phyloP scores from a whole-genome alignment of 2,797 vertebrate species.

The Orientallactaga sibirica region DNA sequence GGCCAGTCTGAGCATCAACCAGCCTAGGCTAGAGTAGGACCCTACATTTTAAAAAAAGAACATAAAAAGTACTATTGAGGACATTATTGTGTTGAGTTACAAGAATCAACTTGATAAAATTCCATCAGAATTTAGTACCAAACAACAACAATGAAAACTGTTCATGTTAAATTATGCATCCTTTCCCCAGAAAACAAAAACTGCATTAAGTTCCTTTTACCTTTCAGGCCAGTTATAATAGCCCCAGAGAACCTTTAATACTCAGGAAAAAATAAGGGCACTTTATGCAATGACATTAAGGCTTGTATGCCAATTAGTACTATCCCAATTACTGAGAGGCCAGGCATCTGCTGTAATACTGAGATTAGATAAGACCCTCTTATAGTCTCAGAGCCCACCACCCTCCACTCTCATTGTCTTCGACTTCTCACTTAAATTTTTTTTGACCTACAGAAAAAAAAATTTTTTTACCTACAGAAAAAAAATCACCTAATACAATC shows the following conservation, averaged over 20 bases:
- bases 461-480: not conserved
- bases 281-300: not conserved
- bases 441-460: not conserved
- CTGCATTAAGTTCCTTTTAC: not conserved
- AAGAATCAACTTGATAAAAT: slow-evolving; percentile 26
- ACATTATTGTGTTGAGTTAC: not conserved
- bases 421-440: not conserved
- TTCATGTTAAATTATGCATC: not conserved
- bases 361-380: not conserved
- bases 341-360: not conserved
- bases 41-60: not conserved
- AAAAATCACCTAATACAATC: not conserved
- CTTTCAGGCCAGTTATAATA: not conserved
- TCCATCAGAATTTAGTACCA: slow-evolving; percentile 25
- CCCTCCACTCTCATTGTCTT: not conserved
- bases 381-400: not conserved
- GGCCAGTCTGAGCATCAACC: no score
- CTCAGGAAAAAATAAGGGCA: not conserved
- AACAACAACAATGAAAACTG: not conserved
- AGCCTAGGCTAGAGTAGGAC: not conserved
- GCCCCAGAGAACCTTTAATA: not conserved
- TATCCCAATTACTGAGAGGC: not conserved
- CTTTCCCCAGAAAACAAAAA: slow-evolving; percentile 44
- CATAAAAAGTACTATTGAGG: not conserved
- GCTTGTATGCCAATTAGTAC: not conserved